Base-by-base conservation (phyloP, 2,888 invertebrate species). In the Dolichomitus sp. region DNA sequence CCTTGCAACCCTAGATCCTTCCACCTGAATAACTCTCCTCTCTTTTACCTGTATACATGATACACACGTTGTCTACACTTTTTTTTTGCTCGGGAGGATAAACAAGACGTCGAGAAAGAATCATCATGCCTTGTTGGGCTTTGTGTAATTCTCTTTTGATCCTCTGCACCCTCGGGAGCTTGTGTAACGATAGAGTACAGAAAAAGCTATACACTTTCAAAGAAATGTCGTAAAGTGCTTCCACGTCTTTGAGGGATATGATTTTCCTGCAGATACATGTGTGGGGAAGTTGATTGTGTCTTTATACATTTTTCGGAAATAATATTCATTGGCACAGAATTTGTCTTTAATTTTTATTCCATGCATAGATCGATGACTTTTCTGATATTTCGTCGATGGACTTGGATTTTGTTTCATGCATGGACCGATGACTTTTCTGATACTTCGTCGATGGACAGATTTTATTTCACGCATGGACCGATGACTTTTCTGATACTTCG, bases 21-120 rank as follows among this genome's bases (percentile, higher is more conserved):
- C 42, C 23, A 45, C 27, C 68, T 45, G 45, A 45, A 61, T 33
- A 30, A 61, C 11, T 70, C 48, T 48, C 23, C 45, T 45, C 33
- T n/a, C 19, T 54, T 7, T 23, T 40, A 14, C 19, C 17, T 48
- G 37, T 50, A 40, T 37, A 37, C 40, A 23, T 7, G 54, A 14
- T 52, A 23, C 19, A 61, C 19, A 42, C 42, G 1, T 63, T 40
- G 23, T 42, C 63, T 37, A 23, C 42, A 14, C 19, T 2, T 42
- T 42, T 63, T 42, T 63, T 63, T 42, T 63, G 6, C n/a, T 4
- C 27, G n/a, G 1, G 63, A 42, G 23, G 23, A 45, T 19, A 45
- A 42, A 14, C 23, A 65, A 23, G 23, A 42, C 14, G 27, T 27
- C 6, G 65, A 65, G 14, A 27, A 42, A 45, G 42, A 45, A 65